These are phyloP conservation scores for Parelbella ahira DNA, from an alignment of 2,888 invertebrate genomes.

Conservation along the genomic window DNA sequence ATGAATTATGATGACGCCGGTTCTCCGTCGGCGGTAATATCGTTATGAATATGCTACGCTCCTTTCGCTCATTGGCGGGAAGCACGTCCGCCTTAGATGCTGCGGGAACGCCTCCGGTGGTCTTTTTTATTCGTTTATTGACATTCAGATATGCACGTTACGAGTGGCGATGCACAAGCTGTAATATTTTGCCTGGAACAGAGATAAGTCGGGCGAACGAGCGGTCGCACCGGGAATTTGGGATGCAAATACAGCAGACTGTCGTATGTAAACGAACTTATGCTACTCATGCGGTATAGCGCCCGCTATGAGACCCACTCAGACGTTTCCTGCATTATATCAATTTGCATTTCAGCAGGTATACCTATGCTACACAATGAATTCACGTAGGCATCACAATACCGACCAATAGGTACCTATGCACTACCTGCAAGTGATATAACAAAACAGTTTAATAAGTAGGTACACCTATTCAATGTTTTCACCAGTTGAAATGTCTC, in stretches of 20 bases:
- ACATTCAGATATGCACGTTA: conserved; percentile 79
- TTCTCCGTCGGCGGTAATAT: conserved; percentile 76
- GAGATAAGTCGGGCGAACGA: conserved; percentile 69
- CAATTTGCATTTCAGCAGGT: conserved; percentile 76
- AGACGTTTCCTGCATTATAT: conserved; percentile 80
- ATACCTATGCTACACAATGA: not conserved
- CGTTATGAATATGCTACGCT: conserved; percentile 79
- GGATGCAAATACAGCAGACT: conserved; percentile 77
- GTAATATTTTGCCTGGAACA: conserved; percentile 75
- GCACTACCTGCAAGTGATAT: no score
- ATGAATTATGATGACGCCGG: conserved; percentile 80
- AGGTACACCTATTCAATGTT: no score
- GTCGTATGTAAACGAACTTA: conserved; percentile 80
- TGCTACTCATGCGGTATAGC: conserved; percentile 73
- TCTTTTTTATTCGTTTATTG: conserved; percentile 78
- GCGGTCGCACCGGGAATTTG: conserved; percentile 72
- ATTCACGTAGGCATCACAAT: no score
- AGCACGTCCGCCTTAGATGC: conserved; percentile 70
- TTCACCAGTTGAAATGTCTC: no score
- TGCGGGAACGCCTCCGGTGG: conserved; percentile 75
- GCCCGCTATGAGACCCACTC: conserved; percentile 77
- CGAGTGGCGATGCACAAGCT: conserved; percentile 75
- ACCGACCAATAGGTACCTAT: no score
- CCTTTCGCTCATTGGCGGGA: conserved; percentile 75
- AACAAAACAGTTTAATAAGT: no score